Evolutionary conservation across 2,113 vertebrate genomes (phyloP).

Genomic region (Laticauda colubrina): DNA sequence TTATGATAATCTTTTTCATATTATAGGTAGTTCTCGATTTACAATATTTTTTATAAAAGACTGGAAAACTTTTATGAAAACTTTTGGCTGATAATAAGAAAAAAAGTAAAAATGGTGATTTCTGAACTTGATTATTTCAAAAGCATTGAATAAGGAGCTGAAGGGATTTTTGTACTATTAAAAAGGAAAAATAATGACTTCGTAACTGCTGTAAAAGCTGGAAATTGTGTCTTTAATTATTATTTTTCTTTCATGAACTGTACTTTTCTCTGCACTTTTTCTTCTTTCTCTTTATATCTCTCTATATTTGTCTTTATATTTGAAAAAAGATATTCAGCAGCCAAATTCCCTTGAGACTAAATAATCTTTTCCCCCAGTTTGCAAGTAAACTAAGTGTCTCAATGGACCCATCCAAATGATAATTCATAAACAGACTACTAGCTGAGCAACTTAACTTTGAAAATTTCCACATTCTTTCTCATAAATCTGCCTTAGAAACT

Average conservation of each 20-base stretch:
- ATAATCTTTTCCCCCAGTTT: not conserved
- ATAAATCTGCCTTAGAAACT: not conserved
- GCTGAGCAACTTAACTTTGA: not conserved
- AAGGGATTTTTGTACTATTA: not conserved
- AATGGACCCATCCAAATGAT: not conserved
- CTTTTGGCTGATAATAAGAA: not conserved
- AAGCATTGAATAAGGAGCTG: not conserved
- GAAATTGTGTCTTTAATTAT: not conserved
- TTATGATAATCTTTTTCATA: not conserved
- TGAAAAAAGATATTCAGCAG: not conserved
- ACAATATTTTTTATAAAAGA: not conserved
- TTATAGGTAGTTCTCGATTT: not conserved
- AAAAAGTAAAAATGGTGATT: not conserved
- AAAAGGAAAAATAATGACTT: not conserved
- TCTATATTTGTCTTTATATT: not conserved
- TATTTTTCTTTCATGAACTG: not conserved
- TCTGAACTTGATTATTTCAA: not conserved
- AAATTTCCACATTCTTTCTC: not conserved
- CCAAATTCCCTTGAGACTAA: not conserved
- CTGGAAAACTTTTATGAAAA: not conserved
- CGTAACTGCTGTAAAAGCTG: not conserved
- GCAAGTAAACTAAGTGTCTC: not conserved
- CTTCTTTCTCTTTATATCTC: not conserved
- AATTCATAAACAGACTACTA: not conserved
- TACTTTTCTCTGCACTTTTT: not conserved